A percentile compares a stretch with the other conserved stretches of the same genome.
These are phyloP conservation scores for Alethe diademata DNA, from an alignment of 2,113 vertebrate species.

Conservation along the genomic window DNA sequence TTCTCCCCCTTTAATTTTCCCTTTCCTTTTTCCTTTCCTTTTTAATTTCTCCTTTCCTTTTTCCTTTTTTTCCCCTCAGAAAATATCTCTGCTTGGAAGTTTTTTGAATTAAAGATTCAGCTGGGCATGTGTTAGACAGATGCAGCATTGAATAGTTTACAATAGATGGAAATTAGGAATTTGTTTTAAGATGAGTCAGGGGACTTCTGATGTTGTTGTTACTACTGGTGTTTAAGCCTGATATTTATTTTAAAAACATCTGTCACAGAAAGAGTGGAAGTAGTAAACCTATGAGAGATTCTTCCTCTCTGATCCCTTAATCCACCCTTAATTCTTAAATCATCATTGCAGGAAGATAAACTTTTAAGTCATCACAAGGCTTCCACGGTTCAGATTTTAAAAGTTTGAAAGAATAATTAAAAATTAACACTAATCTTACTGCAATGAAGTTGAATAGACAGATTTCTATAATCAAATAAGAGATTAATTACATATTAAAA, in stretches of 20 bases:
- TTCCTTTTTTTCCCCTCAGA: too few species aligned
- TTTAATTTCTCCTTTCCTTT: too few species aligned
- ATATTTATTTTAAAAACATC: neutral
- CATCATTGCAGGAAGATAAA: neutral
- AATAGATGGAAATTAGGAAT: neutral
- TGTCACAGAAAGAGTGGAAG: neutral
- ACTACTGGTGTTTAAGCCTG: neutral
- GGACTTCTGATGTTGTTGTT: neutral
- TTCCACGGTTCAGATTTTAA: neutral
- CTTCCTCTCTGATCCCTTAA: neutral
- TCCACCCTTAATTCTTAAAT: neutral
- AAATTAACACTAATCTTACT: neutral
- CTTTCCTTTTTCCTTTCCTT: too few species aligned
- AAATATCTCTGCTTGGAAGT: neutral
- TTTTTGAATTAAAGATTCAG: neutral
- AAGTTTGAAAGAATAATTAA: neutral
- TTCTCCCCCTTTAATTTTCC: too few species aligned
- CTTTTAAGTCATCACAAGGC: neutral
- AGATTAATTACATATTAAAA: neutral
- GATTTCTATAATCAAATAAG: neutral
- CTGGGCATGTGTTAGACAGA: neutral
- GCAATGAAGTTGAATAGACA: neutral
- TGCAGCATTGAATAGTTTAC: neutral
- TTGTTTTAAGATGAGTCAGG: neutral
- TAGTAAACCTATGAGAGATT: neutral